Evolutionary conservation across 1,140 invertebrate genomes (phyloP).

Genomic region (Drosophila elegans): DNA sequence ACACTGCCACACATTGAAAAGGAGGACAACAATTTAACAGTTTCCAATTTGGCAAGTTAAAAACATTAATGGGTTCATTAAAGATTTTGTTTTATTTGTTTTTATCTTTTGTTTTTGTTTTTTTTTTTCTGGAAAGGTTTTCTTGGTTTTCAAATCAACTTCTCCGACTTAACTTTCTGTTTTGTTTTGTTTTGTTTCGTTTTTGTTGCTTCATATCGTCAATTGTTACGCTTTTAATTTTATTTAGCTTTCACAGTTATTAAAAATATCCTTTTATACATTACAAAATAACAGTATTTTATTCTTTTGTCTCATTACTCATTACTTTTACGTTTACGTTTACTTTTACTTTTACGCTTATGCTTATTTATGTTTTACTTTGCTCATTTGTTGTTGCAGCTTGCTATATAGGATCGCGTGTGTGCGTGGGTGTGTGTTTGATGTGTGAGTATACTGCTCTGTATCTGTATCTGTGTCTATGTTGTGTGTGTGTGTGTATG

Average conservation of each 20-base stretch:
- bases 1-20: conserved; percentile 55
- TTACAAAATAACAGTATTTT: conserved; percentile 85
- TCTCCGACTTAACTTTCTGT: conserved; percentile 22
- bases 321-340: conserved; percentile 46
- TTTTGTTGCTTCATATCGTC: conserved; percentile 60
- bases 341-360: conserved; percentile 60
- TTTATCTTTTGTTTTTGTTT: conserved; percentile 49
- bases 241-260: conserved; percentile 85
- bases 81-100: conserved; percentile 74
- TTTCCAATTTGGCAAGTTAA: conserved; percentile 50
- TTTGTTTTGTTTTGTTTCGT: conserved; percentile 42
- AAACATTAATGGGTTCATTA: conserved; percentile 69
- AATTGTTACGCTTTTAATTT: conserved; percentile 82
- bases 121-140: conserved; percentile 72
- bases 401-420: conserved; percentile 66
- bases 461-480: conserved; percentile 34
- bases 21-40: conserved; percentile 31
- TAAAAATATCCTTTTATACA: conserved; percentile 85
- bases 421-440: conserved; percentile 47
- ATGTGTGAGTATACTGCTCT: conserved; percentile 39
- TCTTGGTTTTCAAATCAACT: conserved; percentile 49
- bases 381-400: conserved; percentile 79
- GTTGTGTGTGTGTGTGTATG: conserved; percentile 38
- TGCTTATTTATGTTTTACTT: conserved; percentile 75
- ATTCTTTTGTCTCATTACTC: conserved; percentile 66